Percentiles rank a stretch among this genome's conserved stretches.
These are phyloP conservation scores for Eublepharis macularius DNA, from an alignment of 2,113 vertebrate genomes.

Conservation along the genomic window DNA sequence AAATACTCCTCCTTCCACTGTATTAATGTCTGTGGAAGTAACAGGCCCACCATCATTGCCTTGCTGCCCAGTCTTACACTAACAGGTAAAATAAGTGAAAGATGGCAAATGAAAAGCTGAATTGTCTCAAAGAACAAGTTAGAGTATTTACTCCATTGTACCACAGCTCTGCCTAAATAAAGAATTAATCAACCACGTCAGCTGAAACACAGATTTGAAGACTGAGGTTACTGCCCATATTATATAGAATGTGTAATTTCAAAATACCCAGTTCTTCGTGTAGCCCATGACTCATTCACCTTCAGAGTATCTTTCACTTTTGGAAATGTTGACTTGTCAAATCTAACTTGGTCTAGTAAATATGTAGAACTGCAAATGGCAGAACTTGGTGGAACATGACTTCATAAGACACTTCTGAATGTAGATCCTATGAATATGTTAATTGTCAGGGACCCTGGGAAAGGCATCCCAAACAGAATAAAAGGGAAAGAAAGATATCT, in stretches of 20 bases:
- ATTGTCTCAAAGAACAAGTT: background rate
- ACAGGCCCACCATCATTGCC: background rate
- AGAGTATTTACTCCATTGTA: background rate
- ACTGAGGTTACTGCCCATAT: background rate
- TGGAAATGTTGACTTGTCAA: background rate
- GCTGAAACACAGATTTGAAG: background rate
- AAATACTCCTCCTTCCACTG: background rate
- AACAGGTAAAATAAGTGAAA: background rate
- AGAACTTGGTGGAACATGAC: background rate
- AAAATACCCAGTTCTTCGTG: background rate
- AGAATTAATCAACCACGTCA: background rate
- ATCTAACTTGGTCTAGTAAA: background rate
- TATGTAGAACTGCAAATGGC: background rate
- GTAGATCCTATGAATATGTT: background rate
- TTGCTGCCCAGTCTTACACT: background rate
- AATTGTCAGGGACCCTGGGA: background rate
- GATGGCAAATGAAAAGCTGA: background rate
- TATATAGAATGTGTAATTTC: background rate
- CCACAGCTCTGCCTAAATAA: background rate
- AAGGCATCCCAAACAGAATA: slow-evolving; percentile 51
- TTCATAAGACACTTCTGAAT: background rate
- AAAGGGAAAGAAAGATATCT: slow-evolving; percentile 37
- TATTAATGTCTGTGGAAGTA: background rate
- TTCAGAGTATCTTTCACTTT: background rate
- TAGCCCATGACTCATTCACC: background rate